A percentile compares a stretch with the other conserved stretches of the same genome.
Conservation (phyloP, 2,888 invertebrate species). For the Dicyrtoma fusca region DNA sequence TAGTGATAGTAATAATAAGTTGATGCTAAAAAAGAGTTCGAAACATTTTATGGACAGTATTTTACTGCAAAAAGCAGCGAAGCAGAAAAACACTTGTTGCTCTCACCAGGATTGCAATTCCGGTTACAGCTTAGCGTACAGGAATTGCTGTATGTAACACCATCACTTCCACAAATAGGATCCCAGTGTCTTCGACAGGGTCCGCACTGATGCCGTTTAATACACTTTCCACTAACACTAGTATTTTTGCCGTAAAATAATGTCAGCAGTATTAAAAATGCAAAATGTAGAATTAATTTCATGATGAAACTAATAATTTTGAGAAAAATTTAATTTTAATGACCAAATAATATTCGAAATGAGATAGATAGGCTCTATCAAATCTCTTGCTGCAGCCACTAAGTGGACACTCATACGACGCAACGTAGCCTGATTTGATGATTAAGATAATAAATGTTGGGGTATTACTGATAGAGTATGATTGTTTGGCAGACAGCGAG, state of each 20-base stretch:
- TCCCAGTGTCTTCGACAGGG: constrained; percentile 7
- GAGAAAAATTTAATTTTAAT: no score
- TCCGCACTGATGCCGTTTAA: constrained; percentile 12
- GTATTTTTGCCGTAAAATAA: background rate
- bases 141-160: constrained; percentile 6
- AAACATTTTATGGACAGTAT: no score
- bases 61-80: background rate
- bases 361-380: no score
- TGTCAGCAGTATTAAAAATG: background rate
- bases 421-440: no score
- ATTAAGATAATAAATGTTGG: no score
- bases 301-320: background rate
- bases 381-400: no score
- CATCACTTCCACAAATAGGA: constrained; percentile 16
- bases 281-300: constrained; percentile 8
- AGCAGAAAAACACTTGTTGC: background rate
- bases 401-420: no score
- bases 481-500: no score
- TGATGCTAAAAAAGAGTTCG: no score
- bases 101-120: constrained; percentile 10
- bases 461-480: no score
- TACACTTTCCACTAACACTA: background rate
- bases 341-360: no score
- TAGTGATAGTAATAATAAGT: no score
- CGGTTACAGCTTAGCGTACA: constrained; percentile 3